phyloP scores from a whole-genome alignment of 2,888 invertebrate genomes.

The Morpho deidamia region DNA sequence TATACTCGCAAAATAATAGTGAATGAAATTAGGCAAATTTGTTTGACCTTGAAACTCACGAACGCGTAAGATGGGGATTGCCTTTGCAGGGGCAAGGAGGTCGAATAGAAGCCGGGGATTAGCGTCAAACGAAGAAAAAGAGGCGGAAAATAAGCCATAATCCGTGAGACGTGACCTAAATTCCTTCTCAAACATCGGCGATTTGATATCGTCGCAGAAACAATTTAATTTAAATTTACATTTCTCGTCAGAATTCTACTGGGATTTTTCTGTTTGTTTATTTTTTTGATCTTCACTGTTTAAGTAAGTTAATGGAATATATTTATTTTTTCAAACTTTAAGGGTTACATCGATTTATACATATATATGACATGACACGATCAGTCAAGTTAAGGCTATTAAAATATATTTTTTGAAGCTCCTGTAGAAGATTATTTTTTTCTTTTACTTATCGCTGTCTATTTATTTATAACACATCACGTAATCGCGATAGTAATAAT shows the following conservation, averaged over 20 bases:
- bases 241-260: constrained; percentile 45
- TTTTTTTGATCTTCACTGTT: background rate
- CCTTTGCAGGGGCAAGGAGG: constrained; percentile 38
- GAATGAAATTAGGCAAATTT: constrained; percentile 1
- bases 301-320: too few relatives aligned
- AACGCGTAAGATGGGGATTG: constrained; percentile 33
- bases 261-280: background rate
- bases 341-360: too few relatives aligned
- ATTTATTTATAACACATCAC: too few relatives aligned
- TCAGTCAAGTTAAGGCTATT: too few relatives aligned
- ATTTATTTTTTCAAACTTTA: too few relatives aligned
- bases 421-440: too few relatives aligned
- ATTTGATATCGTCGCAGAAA: constrained; percentile 70
- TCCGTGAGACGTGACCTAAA: constrained; percentile 74
- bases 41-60: constrained; percentile 47
- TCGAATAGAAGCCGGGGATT: constrained; percentile 68
- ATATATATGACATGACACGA: too few relatives aligned
- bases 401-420: too few relatives aligned
- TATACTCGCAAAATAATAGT: too few relatives aligned
- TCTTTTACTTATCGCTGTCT: too few relatives aligned
- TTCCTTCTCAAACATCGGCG: constrained; percentile 69
- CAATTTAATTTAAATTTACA: constrained; percentile 64
- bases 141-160: constrained; percentile 71
- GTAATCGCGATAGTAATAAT: too few relatives aligned
- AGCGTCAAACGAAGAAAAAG: constrained; percentile 75